phyloP scores from a whole-genome alignment of 2,888 invertebrate genomes.

The Axea sp. region DNA sequence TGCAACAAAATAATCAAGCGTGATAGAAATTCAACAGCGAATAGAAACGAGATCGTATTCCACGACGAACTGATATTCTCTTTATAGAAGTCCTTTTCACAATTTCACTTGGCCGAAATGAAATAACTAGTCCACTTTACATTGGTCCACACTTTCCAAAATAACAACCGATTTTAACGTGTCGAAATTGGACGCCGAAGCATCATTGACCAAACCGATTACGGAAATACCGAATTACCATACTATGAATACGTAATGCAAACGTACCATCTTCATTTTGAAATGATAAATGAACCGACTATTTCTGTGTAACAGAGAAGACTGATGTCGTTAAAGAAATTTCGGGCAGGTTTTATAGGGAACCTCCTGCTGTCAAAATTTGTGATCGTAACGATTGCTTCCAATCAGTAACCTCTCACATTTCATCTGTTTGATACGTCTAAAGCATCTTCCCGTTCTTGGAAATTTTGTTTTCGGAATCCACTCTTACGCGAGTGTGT shows the following conservation, averaged over 20 bases:
- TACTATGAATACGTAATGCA: constrained; percentile 30
- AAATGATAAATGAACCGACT: constrained; percentile 26
- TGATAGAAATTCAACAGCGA: too few species aligned
- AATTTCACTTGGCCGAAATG: too few species aligned
- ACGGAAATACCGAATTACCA: too few species aligned
- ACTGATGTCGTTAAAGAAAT: constrained; percentile 43
- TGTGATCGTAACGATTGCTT: constrained; percentile 39
- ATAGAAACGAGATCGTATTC: too few species aligned
- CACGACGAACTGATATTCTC: too few species aligned
- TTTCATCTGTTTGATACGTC: constrained; percentile 43
- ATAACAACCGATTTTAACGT: too few species aligned
- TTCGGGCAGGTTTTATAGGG: constrained; percentile 66
- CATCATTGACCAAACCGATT: too few species aligned
- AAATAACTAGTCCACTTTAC: too few species aligned
- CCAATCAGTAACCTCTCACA: constrained; percentile 49
- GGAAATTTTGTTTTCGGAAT: constrained; percentile 35
- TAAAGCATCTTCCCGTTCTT: constrained; percentile 34
- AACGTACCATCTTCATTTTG: constrained; percentile 60
- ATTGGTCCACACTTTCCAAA: too few species aligned
- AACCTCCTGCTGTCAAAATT: constrained; percentile 69
- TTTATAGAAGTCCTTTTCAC: too few species aligned
- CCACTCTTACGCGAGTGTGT: constrained; percentile 25
- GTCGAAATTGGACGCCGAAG: too few species aligned
- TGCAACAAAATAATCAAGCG: too few species aligned
- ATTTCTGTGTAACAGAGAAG: constrained; percentile 42